Evolutionary conservation across 2,113 vertebrate genomes (phyloP).

Genomic region (Mustela nigripes): DNA sequence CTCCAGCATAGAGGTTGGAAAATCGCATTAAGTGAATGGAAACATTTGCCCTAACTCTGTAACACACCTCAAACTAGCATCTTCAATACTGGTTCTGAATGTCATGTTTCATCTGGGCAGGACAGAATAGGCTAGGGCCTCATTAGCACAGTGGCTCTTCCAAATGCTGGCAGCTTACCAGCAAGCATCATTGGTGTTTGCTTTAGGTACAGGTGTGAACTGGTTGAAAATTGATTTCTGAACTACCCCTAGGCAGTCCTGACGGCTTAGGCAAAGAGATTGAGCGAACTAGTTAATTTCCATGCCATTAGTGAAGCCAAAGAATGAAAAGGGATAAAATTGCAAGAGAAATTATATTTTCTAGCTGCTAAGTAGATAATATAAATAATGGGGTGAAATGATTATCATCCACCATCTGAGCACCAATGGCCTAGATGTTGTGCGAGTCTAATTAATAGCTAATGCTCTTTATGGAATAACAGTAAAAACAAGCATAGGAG

Average conservation of each 20-base stretch:
- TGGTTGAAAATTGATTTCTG: slow-evolving; percentile 59
- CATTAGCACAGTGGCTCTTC: slow-evolving; percentile 56
- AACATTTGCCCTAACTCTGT: background rate
- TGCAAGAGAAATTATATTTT: slow-evolving; percentile 50
- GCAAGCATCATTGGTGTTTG: background rate
- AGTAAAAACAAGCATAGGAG: background rate
- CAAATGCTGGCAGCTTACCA: slow-evolving; percentile 58
- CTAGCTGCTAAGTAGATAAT: slow-evolving; percentile 74
- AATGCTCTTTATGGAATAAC: slow-evolving; percentile 14
- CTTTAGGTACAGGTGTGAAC: slow-evolving; percentile 70
- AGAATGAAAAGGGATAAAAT: slow-evolving; percentile 51
- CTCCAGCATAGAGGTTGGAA: background rate
- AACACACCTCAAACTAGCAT: background rate
- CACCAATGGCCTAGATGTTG: background rate
- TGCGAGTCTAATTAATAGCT: slow-evolving; percentile 30
- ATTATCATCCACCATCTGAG: slow-evolving; percentile 61
- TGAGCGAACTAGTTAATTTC: slow-evolving; percentile 46
- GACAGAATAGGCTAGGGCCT: slow-evolving; percentile 44
- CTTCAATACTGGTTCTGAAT: background rate
- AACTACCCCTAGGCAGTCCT: background rate
- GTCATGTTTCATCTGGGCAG: background rate
- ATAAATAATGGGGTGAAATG: slow-evolving; percentile 73
- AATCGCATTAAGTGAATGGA: background rate
- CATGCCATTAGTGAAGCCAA: background rate
- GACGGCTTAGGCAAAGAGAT: background rate